phyloP scores from a whole-genome alignment of 2,113 vertebrate genomes.

The Oxyruncus cristatus region DNA sequence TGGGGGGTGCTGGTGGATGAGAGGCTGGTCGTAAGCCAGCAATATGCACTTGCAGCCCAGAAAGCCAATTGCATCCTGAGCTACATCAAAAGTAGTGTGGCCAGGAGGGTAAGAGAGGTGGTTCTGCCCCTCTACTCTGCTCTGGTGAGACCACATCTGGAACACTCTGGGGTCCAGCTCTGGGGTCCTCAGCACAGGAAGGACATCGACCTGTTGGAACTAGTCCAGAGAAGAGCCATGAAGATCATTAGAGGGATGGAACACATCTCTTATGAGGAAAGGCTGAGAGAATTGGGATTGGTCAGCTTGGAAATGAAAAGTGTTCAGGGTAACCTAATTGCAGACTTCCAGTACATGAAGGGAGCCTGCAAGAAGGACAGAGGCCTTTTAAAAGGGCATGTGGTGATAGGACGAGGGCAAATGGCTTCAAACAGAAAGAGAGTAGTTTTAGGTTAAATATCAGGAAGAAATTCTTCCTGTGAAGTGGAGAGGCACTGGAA shows the following conservation, averaged over 20 bases:
- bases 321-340: fast-evolving
- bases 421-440: not conserved
- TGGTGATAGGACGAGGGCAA: not conserved
- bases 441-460: not conserved
- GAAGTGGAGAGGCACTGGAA: not conserved
- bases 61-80: fast-evolving
- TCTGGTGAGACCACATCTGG: not conserved
- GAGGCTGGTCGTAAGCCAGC: not conserved
- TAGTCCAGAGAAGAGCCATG: too few relatives aligned
- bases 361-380: not conserved
- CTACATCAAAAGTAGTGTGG: not conserved
- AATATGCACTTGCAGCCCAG: not conserved
- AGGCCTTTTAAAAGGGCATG: not conserved
- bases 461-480: not conserved
- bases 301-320: not conserved
- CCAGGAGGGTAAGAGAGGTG: not conserved
- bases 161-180: not conserved
- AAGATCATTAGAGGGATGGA: not conserved
- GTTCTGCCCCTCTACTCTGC: not conserved
- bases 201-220: fast-evolving
- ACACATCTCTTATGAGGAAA: not conserved
- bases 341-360: not conserved
- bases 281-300: not conserved
- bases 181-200: not conserved
- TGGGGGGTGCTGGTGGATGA: not conserved